A percentile compares a stretch with the other conserved stretches of the same genome.
These are phyloP conservation scores for Oryctes rhinoceros DNA, from an alignment of 1,140 invertebrate species.

Conservation along the genomic window DNA sequence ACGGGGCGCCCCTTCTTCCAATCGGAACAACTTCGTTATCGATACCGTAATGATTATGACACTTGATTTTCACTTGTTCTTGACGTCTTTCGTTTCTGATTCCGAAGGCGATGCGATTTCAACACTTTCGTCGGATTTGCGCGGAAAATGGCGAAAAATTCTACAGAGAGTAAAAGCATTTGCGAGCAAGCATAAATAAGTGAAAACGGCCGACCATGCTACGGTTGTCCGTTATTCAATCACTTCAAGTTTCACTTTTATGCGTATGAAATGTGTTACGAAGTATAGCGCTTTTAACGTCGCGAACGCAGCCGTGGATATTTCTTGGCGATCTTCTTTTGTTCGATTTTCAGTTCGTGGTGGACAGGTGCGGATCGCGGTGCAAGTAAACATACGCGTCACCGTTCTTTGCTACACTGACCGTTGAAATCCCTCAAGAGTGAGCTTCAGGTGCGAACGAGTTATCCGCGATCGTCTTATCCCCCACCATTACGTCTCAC, in stretches of 20 bases:
- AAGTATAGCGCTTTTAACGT: background rate
- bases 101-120: too few species aligned
- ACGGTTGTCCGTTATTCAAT: constrained; percentile 14
- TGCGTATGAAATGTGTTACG: constrained; percentile 20
- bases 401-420: constrained; percentile 31
- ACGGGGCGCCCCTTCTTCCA: too few species aligned
- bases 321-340: constrained; percentile 24
- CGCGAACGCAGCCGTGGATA: background rate
- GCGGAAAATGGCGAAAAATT: background rate
- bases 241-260: constrained; percentile 33
- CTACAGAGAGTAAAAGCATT: background rate
- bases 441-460: background rate
- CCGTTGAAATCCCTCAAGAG: constrained; percentile 11
- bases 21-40: too few species aligned
- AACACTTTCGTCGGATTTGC: too few species aligned
- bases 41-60: too few species aligned
- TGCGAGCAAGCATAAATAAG: background rate
- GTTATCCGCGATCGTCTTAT: background rate
- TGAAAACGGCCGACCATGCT: background rate
- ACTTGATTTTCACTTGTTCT: too few species aligned
- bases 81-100: too few species aligned
- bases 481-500: background rate
- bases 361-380: background rate
- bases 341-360: background rate
- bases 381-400: background rate